These are phyloP conservation scores for Heteronetta atricapilla DNA, from an alignment of 2,113 vertebrate genomes.

Conservation along the genomic window DNA sequence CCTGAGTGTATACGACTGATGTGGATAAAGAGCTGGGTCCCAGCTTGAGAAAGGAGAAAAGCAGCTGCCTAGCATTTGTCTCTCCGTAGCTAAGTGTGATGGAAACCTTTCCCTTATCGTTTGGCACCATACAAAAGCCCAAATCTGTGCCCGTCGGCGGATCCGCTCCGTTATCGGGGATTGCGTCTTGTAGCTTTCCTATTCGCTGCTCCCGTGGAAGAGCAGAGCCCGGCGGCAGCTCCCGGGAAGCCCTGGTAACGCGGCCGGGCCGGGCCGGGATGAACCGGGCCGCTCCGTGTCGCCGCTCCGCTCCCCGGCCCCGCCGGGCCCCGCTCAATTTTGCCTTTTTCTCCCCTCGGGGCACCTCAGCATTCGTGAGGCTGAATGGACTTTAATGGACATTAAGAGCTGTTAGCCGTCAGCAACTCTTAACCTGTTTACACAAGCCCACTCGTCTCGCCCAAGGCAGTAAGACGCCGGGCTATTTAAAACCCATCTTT, in stretches of 20 bases:
- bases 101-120: constrained; percentile 24
- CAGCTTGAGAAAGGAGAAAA: background rate
- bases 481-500: background rate
- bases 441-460: background rate
- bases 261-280: no score
- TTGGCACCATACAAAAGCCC: background rate
- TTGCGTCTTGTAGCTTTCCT: background rate
- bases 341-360: background rate
- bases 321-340: background rate
- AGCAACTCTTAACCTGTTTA: background rate
- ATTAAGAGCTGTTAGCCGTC: background rate
- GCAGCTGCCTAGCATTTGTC: background rate
- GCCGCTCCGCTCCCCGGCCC: background rate
- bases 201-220: background rate
- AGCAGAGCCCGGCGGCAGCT: background rate
- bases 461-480: background rate
- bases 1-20: background rate
- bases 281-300: background rate
- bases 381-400: background rate
- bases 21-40: background rate
- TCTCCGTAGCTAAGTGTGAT: background rate
- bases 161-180: background rate
- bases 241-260: background rate
- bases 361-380: background rate
- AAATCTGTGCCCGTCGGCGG: background rate